Base-by-base conservation (phyloP, 2,888 invertebrate genomes). In the Philereme transversata region DNA sequence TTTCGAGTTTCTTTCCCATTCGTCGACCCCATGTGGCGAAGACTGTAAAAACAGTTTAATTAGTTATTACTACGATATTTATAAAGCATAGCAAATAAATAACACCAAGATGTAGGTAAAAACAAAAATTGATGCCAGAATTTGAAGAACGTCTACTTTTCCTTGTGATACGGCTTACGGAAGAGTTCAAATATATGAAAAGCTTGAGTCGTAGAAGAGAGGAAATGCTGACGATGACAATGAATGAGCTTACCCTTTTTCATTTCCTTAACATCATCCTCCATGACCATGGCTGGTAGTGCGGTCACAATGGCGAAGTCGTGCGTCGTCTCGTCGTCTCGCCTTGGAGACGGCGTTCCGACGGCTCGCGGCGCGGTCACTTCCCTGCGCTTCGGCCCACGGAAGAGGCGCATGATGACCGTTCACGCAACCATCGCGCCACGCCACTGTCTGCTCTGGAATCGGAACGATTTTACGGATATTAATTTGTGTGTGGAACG, bases 301-400 rank as follows among this genome's bases (percentile, higher is more conserved):
- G 96, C 96, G 72, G 95, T 96, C 78, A 96, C 96, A 81, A 95
- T 93, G 79, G 95, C 94, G 86, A 95, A 96, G 82, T 95, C 95
- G 77, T 85, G 86, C 69, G 82, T 77, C 71, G 95, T 90, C 69
- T 81, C 78, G 77, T 78, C 83, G 87, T 88, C 87, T 86, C 88
- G 74, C 74, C 87, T 80, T 67, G 90, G 84, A 86, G 90, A 83
- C 86, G 87, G 79, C 79, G 87, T 80, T 82, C 87, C 82, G 74
- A 83, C 88, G 80, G 90, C 87, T 79, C 89, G 88, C 79, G 93
- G 85, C 81, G 92, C 93, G 86, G 90, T 90, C 90, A 93, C 94
- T 88, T 94, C 94, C 87, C 93, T 94, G 87, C 94, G 94, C 84
- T 94, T 93, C 88, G 94, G 92, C 82, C 93, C 93, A 86, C 94